These are phyloP conservation scores for Ephialtes manifestator DNA, from an alignment of 2,888 invertebrate genomes.

Conservation along the genomic window DNA sequence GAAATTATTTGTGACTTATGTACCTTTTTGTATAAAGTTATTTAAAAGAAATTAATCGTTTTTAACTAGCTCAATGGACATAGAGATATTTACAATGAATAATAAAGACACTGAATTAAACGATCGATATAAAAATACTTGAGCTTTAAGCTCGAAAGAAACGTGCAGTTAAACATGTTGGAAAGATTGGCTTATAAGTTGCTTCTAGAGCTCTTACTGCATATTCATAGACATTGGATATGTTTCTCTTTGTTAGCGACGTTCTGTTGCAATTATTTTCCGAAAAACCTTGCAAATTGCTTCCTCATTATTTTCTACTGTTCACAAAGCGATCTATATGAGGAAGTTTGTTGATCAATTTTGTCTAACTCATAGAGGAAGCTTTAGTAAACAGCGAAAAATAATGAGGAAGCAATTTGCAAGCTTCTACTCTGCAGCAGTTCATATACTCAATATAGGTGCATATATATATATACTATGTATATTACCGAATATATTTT, in stretches of 20 bases:
- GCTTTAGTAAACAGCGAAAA: too few relatives aligned
- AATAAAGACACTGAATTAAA: not conserved
- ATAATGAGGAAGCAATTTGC: too few relatives aligned
- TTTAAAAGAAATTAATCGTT: too few relatives aligned
- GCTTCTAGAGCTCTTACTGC: not conserved
- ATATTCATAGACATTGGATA: not conserved
- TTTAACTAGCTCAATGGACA: not conserved
- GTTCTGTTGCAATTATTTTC: not conserved
- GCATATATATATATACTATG: too few relatives aligned
- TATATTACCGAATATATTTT: too few relatives aligned
- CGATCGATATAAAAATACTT: not conserved
- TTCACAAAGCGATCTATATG: too few relatives aligned
- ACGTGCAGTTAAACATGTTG: not conserved
- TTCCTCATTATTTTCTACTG: too few relatives aligned
- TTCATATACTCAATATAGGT: too few relatives aligned
- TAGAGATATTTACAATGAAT: not conserved
- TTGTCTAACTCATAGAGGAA: too few relatives aligned
- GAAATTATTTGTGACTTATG: too few relatives aligned
- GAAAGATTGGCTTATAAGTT: conserved; percentile 12
- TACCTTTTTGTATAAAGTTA: not conserved
- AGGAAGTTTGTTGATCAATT: too few relatives aligned
- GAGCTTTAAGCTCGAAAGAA: not conserved
- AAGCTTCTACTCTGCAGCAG: too few relatives aligned
- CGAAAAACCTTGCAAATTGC: not conserved
- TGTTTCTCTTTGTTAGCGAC: not conserved